Evolutionary conservation across 2,888 invertebrate genomes (phyloP), one percentile per base, ranked within the genome.

Genomic region (Sphaeridia pumilis): DNA sequence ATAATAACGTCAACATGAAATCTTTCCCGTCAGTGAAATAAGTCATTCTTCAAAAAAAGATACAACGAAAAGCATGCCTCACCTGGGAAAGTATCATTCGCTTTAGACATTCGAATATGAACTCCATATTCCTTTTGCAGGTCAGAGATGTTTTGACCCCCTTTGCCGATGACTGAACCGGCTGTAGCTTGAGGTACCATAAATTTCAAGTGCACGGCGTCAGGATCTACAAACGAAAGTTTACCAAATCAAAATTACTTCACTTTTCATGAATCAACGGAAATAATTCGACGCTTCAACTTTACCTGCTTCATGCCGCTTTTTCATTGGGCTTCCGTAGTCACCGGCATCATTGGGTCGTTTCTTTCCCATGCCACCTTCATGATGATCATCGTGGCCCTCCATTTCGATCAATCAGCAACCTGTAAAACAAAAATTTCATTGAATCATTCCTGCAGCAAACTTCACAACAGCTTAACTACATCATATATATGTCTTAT

Each of bases 151-250:
- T 64, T 64, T 52, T 62, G 60, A 35, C 64, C 64, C 25, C 61
- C 64, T 43, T 64, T 64, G n/a, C 64, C 64, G 46, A 64, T 64
- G n/a, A 64, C 64, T 21, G 61, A 62, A 12, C 64, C 64, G 7
- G 64, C 64, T 24, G 64, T 62, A 4, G 64, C 61, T 47, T 64
- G 64, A 44, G 64, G 64, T 10, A 64, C 64, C 64, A 64, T 60
- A 54, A 64, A 64, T 49, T 64, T 64, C 44, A 64, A 49, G 49
- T 64, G 62, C 2, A 64, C 61, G 34, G 64, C 60, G 38, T 64
- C 64, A 10, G 64, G 64, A 59, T 64, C 61, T 3, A 47, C 12
- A 48, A 24, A 2, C 48, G 4, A 34, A 28, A 21, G 14, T 5
- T 26, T 42, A 24, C 3, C n/a, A 41, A 26, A 43, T n/a, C 28